Conservation (phyloP, 2,113 vertebrate genomes). For the Tautogolabrus adspersus region DNA sequence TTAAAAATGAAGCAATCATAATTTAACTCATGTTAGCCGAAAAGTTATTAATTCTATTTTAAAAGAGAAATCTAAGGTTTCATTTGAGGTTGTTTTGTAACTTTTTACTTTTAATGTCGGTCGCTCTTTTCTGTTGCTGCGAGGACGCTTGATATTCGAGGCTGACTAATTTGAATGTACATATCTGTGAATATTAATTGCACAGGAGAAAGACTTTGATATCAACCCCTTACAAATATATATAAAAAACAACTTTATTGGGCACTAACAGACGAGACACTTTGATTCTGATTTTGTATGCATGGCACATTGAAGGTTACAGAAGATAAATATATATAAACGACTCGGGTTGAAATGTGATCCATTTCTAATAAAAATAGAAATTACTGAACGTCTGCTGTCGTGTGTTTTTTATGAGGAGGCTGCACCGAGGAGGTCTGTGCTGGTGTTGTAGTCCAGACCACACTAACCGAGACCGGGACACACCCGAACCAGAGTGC, state of each 20-base stretch:
- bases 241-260: slow-evolving; percentile 61
- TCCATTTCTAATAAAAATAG: slow-evolving; percentile 84
- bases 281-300: slow-evolving; percentile 82
- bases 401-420: slow-evolving; percentile 21
- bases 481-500: too few species aligned
- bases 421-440: slow-evolving; percentile 12
- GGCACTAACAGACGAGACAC: slow-evolving; percentile 72
- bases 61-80: slow-evolving; percentile 81
- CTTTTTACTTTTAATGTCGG: slow-evolving; percentile 78
- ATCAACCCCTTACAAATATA: slow-evolving; percentile 71
- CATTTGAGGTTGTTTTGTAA: slow-evolving; percentile 79
- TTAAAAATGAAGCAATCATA: slow-evolving; percentile 85
- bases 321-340: slow-evolving; percentile 33
- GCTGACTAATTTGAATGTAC: slow-evolving; percentile 84
- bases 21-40: slow-evolving; percentile 82
- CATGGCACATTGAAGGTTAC: slow-evolving; percentile 70
- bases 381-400: slow-evolving; percentile 60
- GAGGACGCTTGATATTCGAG: slow-evolving; percentile 74
- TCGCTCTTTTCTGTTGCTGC: slow-evolving; percentile 66
- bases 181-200: slow-evolving; percentile 86
- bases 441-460: too few species aligned
- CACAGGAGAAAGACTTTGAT: slow-evolving; percentile 81
- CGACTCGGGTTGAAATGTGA: slow-evolving; percentile 73
- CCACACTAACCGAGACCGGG: too few species aligned
- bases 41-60: slow-evolving; percentile 83